A percentile compares a stretch with the other conserved stretches of the same genome.
These are phyloP conservation scores for Dromius quadrimaculatus DNA, from an alignment of 2,888 invertebrate genomes.

Conservation along the genomic window DNA sequence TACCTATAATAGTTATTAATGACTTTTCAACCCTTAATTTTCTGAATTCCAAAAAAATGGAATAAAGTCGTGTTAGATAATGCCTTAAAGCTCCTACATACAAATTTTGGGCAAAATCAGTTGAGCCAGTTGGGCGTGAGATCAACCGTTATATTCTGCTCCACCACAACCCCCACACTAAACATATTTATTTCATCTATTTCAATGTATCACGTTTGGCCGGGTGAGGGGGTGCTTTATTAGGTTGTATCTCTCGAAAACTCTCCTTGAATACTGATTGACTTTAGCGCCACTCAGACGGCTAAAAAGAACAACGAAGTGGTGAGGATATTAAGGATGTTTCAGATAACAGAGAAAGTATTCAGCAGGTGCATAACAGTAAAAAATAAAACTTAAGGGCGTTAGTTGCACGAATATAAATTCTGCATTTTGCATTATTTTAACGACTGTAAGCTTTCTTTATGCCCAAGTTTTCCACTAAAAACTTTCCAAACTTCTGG, in stretches of 20 bases:
- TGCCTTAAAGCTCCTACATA: too few species aligned
- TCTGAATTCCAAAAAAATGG: too few species aligned
- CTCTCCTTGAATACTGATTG: not conserved
- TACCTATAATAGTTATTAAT: too few species aligned
- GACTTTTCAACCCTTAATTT: too few species aligned
- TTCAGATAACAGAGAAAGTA: slow-evolving; percentile 10
- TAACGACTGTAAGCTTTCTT: slow-evolving; percentile 19
- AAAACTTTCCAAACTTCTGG: slow-evolving; percentile 8
- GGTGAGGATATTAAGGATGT: not conserved
- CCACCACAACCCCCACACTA: not conserved
- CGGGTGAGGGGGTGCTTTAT: not conserved
- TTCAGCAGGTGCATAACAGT: slow-evolving; percentile 8
- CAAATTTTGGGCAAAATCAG: too few species aligned
- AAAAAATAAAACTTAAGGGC: slow-evolving; percentile 23
- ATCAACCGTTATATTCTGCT: too few species aligned
- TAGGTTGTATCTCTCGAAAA: not conserved
- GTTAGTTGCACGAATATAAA: slow-evolving; percentile 6
- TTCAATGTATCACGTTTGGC: not conserved
- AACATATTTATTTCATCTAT: not conserved
- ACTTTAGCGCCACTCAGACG: not conserved
- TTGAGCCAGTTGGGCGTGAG: too few species aligned
- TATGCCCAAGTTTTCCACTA: not conserved
- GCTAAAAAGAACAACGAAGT: not conserved
- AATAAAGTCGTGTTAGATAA: too few species aligned
- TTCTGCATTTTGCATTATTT: slow-evolving; percentile 26